These are phyloP conservation scores for Acanthosepion esculentum DNA, from an alignment of 2,888 invertebrate species.

Conservation along the genomic window DNA sequence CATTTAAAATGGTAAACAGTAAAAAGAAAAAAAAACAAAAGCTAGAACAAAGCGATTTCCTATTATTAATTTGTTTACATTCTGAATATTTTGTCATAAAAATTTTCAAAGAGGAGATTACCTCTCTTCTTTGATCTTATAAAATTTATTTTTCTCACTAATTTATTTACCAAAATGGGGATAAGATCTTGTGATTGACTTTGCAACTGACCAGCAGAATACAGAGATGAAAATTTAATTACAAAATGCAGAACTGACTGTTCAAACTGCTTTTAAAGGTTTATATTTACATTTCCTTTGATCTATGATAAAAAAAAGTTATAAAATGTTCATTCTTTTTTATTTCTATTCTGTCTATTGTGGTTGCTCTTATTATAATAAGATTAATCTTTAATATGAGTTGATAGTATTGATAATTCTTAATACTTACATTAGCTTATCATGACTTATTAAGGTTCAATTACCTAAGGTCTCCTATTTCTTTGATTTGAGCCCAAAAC, in stretches of 20 bases:
- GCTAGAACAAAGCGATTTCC: neutral
- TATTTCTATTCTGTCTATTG: neutral
- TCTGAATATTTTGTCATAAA: constrained; percentile 33
- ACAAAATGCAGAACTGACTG: constrained; percentile 11
- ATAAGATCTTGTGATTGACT: neutral
- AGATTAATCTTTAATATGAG: neutral
- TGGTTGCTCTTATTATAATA: neutral
- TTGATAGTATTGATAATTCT: neutral
- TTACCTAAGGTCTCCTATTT: neutral
- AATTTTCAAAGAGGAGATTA: neutral
- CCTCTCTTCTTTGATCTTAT: constrained; percentile 1
- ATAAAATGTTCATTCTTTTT: neutral
- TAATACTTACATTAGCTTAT: constrained; percentile 2
- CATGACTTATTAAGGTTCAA: neutral
- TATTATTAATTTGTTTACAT: neutral
- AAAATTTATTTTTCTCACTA: neutral
- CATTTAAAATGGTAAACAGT: neutral
- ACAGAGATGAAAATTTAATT: constrained; percentile 16
- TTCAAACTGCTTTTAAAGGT: neutral
- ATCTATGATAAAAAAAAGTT: neutral
- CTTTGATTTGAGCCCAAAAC: neutral
- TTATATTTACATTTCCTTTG: neutral
- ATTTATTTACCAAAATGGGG: neutral
- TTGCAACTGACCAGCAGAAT: neutral
- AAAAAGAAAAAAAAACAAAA: neutral